A percentile compares a stretch with the other conserved stretches of the same genome.
These are phyloP conservation scores for Acinonyx jubatus DNA, from an alignment of 2,113 vertebrate genomes.

Conservation along the genomic window DNA sequence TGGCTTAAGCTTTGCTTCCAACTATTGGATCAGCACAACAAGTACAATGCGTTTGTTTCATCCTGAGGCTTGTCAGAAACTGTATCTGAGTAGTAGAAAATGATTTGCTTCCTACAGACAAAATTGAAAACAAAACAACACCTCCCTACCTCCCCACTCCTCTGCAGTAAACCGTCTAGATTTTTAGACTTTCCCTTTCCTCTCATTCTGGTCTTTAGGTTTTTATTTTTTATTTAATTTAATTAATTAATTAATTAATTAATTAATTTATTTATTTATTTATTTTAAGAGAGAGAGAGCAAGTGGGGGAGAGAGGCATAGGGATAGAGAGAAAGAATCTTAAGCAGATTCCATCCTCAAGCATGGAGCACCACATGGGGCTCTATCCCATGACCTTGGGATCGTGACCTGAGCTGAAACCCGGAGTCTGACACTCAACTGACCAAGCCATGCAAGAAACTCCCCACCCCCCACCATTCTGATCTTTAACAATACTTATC, in stretches of 20 bases:
- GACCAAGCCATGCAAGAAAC: no score
- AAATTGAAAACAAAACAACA: neutral
- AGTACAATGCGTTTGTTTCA: neutral
- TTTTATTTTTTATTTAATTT: no score
- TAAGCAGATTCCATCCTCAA: no score
- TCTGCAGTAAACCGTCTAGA: neutral
- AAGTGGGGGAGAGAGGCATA: no score
- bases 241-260: no score
- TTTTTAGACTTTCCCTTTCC: neutral
- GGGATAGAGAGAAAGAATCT: no score
- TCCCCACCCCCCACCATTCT: neutral
- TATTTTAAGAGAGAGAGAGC: no score
- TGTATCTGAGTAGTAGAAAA: neutral
- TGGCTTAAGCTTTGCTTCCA: neutral
- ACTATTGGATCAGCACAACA: neutral
- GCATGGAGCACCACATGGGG: no score
- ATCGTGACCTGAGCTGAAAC: no score
- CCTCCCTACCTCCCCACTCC: fast-evolving
- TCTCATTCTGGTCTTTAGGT: neutral
- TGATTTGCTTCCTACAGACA: neutral
- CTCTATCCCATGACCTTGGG: no score
- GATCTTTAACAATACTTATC: neutral
- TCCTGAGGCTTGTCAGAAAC: neutral
- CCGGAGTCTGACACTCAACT: no score
- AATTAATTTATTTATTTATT: no score